Evolutionary conservation across 2,888 invertebrate genomes (phyloP).

Genomic region (Bhutanitis thaidina): DNA sequence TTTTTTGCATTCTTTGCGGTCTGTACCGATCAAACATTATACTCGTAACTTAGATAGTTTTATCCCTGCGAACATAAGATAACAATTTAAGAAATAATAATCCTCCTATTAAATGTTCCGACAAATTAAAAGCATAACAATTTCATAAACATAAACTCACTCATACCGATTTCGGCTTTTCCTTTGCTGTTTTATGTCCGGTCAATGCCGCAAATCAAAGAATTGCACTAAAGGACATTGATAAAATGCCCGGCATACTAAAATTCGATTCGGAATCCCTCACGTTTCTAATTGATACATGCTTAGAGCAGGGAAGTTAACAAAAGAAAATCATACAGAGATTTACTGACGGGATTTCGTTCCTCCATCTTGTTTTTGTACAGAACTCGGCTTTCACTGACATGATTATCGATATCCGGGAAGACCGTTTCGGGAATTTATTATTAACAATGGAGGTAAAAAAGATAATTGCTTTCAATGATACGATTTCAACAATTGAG

Average conservation of each 20-base stretch:
- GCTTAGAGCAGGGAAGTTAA: constrained; percentile 23
- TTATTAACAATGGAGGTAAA: constrained; percentile 61
- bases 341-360: constrained; percentile 40
- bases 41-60: too few species aligned
- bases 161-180: constrained; percentile 4
- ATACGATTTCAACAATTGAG: constrained; percentile 44
- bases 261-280: constrained; percentile 9
- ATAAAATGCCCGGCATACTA: constrained; percentile 11
- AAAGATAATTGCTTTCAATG: constrained; percentile 63
- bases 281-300: constrained; percentile 21
- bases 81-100: too few species aligned
- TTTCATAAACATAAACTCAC: too few species aligned
- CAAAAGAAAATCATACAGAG: constrained; percentile 32
- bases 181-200: background rate
- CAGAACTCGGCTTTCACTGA: constrained; percentile 50
- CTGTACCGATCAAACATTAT: too few species aligned
- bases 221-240: constrained; percentile 15
- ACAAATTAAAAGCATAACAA: too few species aligned
- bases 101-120: background rate
- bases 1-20: too few species aligned
- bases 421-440: constrained; percentile 53
- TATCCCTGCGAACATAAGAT: too few species aligned
- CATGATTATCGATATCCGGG: constrained; percentile 75
- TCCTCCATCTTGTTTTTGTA: constrained; percentile 43
- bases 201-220: constrained; percentile 2